These are phyloP conservation scores for Dendrolimus pini DNA, from an alignment of 2,888 invertebrate genomes.

Conservation along the genomic window DNA sequence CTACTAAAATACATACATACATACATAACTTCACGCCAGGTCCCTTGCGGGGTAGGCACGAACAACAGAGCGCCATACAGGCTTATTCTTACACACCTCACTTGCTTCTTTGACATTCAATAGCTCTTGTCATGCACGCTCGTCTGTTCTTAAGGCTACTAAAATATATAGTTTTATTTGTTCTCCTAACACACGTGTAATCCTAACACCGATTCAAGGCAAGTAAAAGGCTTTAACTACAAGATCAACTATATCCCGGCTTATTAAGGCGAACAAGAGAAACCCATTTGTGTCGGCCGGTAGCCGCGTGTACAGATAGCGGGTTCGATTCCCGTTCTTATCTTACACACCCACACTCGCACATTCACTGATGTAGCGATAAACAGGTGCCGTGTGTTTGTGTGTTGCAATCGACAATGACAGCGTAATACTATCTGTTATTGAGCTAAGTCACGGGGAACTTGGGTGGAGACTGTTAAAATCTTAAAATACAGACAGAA, in stretches of 20 bases:
- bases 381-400: not conserved
- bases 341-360: conserved; percentile 37
- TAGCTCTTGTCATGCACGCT: too few species aligned
- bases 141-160: too few species aligned
- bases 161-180: not conserved
- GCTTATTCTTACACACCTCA: too few species aligned
- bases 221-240: conserved; percentile 5
- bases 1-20: not conserved
- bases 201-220: not conserved
- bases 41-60: too few species aligned
- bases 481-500: too few species aligned
- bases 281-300: conserved; percentile 63
- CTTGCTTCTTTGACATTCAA: too few species aligned
- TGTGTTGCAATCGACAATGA: conserved; percentile 15
- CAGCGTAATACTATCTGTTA: conserved; percentile 15
- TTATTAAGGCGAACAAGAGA: conserved; percentile 65
- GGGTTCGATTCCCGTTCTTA: conserved; percentile 39
- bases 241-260: conserved; percentile 19
- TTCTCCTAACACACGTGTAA: not conserved
- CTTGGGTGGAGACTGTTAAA: too few species aligned
- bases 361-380: conserved; percentile 3
- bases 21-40: too few species aligned
- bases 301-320: conserved; percentile 41
- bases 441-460: not conserved
- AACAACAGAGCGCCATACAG: too few species aligned